These are phyloP conservation scores for Drosophila tsacasi DNA, from an alignment of 1,140 invertebrate species.

Conservation along the genomic window DNA sequence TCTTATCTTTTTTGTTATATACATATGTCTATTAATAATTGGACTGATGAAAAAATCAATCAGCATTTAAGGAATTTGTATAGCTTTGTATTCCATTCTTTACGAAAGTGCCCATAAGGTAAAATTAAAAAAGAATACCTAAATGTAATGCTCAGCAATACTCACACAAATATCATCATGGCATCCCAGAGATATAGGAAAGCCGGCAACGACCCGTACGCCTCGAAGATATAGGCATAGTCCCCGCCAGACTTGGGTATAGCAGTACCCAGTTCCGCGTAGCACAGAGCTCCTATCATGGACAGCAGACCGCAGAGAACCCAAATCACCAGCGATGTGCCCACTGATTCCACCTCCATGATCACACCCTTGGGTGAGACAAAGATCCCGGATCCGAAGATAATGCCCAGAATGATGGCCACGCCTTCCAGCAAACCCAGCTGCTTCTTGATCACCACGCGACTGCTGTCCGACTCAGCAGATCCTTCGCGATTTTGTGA, in stretches of 20 bases:
- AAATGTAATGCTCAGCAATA: conserved; percentile 45
- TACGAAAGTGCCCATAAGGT: background rate
- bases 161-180: conserved; percentile 92
- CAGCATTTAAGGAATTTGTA: background rate
- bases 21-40: conserved; percentile 1
- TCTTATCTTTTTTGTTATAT: conserved; percentile 1
- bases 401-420: conserved; percentile 94
- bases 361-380: conserved; percentile 98
- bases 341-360: conserved; percentile 93
- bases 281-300: conserved; percentile 96
- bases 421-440: conserved; percentile 94
- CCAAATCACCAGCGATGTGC: conserved; percentile 96
- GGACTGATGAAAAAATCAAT: conserved; percentile 5
- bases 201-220: conserved; percentile 96
- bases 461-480: conserved; percentile 70
- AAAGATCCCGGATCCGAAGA: conserved; percentile 97
- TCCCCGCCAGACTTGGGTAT: conserved; percentile 96
- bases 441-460: conserved; percentile 91
- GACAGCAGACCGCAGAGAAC: conserved; percentile 93
- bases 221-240: conserved; percentile 96
- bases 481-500: conserved; percentile 61
- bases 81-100: background rate
- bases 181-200: conserved; percentile 98
- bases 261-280: conserved; percentile 95
- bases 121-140: background rate